Conservation (phyloP, 2,797 vertebrate species). For the Typhlichthys subterraneus region DNA sequence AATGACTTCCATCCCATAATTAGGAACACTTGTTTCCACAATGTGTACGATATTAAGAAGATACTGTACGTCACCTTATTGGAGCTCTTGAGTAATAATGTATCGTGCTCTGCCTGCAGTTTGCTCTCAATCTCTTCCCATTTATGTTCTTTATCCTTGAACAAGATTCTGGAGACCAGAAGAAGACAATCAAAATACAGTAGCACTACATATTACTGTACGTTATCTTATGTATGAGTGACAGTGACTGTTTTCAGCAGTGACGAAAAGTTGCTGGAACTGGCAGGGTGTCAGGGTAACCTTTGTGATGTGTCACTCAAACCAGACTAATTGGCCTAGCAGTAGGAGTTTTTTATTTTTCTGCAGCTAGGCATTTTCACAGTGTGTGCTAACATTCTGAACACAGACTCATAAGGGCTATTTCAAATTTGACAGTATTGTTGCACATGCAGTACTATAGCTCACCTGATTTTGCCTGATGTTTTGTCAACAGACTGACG, state of each 20-base stretch:
- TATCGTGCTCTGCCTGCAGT: constrained; percentile 88
- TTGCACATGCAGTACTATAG: too few species aligned
- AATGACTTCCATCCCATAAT: too few species aligned
- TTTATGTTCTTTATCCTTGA: constrained; percentile 95
- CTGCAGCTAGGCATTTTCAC: neutral
- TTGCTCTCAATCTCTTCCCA: constrained; percentile 96
- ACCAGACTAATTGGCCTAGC: constrained; percentile 6
- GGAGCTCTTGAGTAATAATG: constrained; percentile 91
- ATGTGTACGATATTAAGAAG: neutral
- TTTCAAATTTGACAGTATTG: neutral
- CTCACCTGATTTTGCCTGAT: constrained; percentile 91
- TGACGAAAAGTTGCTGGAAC: constrained; percentile 10
- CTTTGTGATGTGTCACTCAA: constrained; percentile 52
- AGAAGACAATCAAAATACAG: constrained; percentile 49
- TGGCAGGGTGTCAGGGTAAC: constrained; percentile 19
- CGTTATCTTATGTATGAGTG: constrained; percentile 20
- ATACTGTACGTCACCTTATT: constrained; percentile 84
- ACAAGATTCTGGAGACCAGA: constrained; percentile 85
- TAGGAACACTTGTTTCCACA: neutral
- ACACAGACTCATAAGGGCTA: neutral
- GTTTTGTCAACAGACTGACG: constrained; percentile 95
- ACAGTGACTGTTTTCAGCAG: constrained; percentile 7
- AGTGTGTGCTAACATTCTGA: neutral
- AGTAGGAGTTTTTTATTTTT: neutral
- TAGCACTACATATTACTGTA: constrained; percentile 10